These are phyloP conservation scores for Apotomis turbidana DNA, from an alignment of 2,888 invertebrate species.

Conservation along the genomic window DNA sequence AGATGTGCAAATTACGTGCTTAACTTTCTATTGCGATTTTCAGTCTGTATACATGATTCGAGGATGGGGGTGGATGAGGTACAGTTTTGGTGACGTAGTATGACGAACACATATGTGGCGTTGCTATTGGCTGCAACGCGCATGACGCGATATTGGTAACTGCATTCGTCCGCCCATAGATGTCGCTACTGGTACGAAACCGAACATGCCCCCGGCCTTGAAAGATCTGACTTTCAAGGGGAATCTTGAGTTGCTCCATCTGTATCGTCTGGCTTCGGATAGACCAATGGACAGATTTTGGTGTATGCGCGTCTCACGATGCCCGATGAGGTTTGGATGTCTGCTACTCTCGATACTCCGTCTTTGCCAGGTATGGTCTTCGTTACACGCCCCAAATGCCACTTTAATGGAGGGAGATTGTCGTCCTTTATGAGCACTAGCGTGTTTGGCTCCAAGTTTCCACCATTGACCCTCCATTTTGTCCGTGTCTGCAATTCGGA, in stretches of 20 bases:
- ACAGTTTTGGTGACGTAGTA: no score
- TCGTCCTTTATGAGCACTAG: neutral
- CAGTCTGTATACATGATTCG: no score
- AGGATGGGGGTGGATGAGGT: no score
- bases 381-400: conserved; percentile 17
- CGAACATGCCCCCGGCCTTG: conserved; percentile 31
- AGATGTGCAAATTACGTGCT: no score
- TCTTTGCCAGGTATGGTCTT: neutral
- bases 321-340: conserved; percentile 1
- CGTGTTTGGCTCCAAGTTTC: neutral
- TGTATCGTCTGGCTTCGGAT: conserved; percentile 10
- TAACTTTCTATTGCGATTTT: no score
- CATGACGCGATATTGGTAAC: no score
- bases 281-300: conserved; percentile 29
- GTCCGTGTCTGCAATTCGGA: conserved; percentile 1
- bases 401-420: conserved; percentile 19
- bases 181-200: neutral
- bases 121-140: no score
- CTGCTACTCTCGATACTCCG: conserved; percentile 5
- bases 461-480: neutral
- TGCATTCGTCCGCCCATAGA: no score
- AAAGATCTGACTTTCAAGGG: conserved; percentile 15
- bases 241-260: neutral
- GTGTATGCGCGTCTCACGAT: conserved; percentile 19
- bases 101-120: no score